These are phyloP conservation scores for Oreochromis spilurus DNA, from an alignment of 2,113 vertebrate genomes.

Conservation along the genomic window DNA sequence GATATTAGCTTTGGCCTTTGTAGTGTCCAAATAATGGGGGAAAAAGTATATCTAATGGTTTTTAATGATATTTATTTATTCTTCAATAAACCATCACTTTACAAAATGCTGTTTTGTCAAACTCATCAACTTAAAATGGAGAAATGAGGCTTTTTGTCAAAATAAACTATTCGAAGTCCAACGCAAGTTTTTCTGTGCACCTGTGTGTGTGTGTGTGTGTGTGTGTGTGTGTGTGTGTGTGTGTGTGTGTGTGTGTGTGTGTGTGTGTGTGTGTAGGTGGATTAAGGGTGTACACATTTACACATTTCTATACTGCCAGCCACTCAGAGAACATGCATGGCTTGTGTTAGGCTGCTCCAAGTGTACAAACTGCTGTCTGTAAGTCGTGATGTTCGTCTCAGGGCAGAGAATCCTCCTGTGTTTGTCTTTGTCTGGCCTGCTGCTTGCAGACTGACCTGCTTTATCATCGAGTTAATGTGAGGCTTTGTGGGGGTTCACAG, in stretches of 20 bases:
- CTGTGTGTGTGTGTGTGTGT: background rate
- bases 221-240: background rate
- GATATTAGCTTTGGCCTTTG: background rate
- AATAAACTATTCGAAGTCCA: background rate
- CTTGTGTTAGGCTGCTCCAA: background rate
- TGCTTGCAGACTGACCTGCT: constrained; percentile 12
- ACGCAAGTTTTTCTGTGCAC: background rate
- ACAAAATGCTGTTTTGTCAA: background rate
- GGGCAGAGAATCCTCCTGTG: background rate
- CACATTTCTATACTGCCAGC: background rate
- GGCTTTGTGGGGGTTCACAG: background rate
- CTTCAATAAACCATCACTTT: background rate
- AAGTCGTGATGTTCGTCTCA: background rate
- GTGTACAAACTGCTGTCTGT: background rate
- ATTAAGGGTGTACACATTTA: background rate
- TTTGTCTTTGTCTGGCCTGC: background rate
- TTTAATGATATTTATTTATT: rapidly evolving
- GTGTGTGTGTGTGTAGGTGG: background rate
- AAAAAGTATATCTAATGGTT: background rate
- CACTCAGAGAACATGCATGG: constrained; percentile 13
- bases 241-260: background rate
- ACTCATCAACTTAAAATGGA: background rate
- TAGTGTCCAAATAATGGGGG: background rate
- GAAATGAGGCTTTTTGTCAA: background rate
- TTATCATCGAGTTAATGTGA: background rate